These are phyloP conservation scores for Syrmaticus mikado DNA, from an alignment of 2,113 vertebrate genomes.

Conservation along the genomic window DNA sequence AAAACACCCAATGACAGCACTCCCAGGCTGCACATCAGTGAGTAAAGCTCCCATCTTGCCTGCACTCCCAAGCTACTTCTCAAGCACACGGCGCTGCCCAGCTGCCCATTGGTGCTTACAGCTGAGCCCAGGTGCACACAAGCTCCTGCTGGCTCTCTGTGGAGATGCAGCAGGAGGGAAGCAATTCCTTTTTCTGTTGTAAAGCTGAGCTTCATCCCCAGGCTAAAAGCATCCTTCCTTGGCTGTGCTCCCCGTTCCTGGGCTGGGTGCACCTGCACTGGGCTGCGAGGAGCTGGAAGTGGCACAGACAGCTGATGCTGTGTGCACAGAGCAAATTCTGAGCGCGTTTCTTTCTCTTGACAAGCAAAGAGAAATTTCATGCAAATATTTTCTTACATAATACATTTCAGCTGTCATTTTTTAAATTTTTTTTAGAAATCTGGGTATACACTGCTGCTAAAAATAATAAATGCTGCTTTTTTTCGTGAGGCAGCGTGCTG, in stretches of 20 bases:
- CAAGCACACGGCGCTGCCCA: background rate
- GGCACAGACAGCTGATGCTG: background rate
- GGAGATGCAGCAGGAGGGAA: too few relatives aligned
- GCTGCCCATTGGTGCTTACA: accelerated
- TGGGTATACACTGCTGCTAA: background rate
- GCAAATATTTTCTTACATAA: accelerated
- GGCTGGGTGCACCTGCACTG: background rate
- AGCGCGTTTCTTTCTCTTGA: accelerated
- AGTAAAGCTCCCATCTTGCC: accelerated
- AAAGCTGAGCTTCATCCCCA: background rate
- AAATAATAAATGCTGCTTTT: background rate
- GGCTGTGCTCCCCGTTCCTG: too few relatives aligned
- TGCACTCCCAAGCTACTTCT: accelerated
- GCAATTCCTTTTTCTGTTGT: background rate
- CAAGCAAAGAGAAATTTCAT: background rate
- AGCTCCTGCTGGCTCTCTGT: background rate
- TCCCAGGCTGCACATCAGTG: accelerated
- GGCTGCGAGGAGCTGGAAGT: too few relatives aligned
- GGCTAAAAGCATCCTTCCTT: background rate
- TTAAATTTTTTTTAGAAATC: background rate
- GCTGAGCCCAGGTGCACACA: accelerated
- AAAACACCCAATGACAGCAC: background rate
- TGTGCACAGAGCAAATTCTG: background rate
- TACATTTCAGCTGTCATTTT: background rate
- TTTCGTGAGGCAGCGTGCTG: accelerated